Evolutionary conservation across 2,888 invertebrate genomes (phyloP).

Genomic region (Scaptomyza polygonia): DNA sequence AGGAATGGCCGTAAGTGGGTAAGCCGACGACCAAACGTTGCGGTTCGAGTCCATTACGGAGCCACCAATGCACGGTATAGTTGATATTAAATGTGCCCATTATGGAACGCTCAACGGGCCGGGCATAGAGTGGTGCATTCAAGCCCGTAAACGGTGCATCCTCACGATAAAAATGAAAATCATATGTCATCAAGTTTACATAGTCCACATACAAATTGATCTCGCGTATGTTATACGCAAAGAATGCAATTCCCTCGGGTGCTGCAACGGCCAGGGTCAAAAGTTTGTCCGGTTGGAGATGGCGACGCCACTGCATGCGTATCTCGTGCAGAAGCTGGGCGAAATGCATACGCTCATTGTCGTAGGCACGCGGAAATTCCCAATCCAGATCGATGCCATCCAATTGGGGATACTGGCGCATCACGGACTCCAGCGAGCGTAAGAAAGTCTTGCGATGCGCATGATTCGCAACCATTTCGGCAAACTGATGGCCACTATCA

Average conservation of each 20-base stretch:
- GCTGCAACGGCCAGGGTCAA: constrained; percentile 93
- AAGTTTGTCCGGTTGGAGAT: constrained; percentile 86
- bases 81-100: constrained; percentile 91
- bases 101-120: constrained; percentile 87
- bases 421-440: constrained; percentile 85
- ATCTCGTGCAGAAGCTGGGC: constrained; percentile 90
- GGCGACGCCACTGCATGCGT: constrained; percentile 87
- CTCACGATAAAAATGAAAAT: constrained; percentile 92
- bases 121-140: constrained; percentile 91
- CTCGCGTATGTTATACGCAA: constrained; percentile 91
- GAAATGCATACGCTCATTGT: constrained; percentile 89
- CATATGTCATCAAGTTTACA: constrained; percentile 96
- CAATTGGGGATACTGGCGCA: constrained; percentile 78
- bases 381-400: constrained; percentile 89
- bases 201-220: constrained; percentile 93
- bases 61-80: constrained; percentile 92
- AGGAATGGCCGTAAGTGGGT: constrained; percentile 94
- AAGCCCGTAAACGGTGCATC: constrained; percentile 92
- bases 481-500: constrained; percentile 88
- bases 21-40: constrained; percentile 93
- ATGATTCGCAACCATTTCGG: constrained; percentile 90
- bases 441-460: constrained; percentile 88
- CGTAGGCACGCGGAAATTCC: constrained; percentile 91
- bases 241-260: constrained; percentile 89
- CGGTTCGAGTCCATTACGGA: constrained; percentile 89